Percentiles rank a stretch among this genome's conserved stretches.
phyloP scores from a whole-genome alignment of 2,113 vertebrate genomes.

The Lasiurus cinereus region DNA sequence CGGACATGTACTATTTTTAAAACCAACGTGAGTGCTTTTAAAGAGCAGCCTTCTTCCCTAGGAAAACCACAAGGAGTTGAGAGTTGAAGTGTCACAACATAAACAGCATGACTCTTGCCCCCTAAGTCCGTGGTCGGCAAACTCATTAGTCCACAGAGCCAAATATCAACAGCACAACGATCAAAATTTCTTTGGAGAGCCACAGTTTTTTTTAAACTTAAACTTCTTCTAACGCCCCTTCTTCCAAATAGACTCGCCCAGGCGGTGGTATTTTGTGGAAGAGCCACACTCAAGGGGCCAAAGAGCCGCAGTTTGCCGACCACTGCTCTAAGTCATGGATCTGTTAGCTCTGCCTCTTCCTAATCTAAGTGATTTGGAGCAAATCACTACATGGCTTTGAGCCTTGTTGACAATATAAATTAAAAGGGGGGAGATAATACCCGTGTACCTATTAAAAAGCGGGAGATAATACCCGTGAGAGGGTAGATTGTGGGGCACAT shows the following conservation, averaged over 20 bases:
- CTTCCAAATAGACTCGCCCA: no score
- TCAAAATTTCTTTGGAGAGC: no score
- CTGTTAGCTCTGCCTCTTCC: background rate
- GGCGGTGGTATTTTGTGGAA: no score
- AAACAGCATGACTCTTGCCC: background rate
- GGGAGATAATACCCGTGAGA: background rate
- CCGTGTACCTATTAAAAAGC: no score
- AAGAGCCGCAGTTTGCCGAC: no score
- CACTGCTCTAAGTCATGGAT: background rate
- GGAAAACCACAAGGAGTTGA: background rate
- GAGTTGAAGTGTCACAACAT: background rate
- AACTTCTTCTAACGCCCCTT: no score
- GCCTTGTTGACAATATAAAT: background rate
- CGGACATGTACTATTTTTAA: background rate
- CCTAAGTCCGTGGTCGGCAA: no score
- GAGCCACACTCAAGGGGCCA: no score
- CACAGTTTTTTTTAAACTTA: no score
- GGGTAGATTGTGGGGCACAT: background rate
- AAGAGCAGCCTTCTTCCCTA: background rate
- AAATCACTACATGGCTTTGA: background rate
- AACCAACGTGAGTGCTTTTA: background rate
- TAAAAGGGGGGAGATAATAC: no score
- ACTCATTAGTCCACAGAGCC: no score
- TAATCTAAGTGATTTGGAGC: background rate
- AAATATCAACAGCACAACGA: no score